These are phyloP conservation scores for Tipula confusa DNA, from an alignment of 2,888 invertebrate genomes.

Conservation along the genomic window DNA sequence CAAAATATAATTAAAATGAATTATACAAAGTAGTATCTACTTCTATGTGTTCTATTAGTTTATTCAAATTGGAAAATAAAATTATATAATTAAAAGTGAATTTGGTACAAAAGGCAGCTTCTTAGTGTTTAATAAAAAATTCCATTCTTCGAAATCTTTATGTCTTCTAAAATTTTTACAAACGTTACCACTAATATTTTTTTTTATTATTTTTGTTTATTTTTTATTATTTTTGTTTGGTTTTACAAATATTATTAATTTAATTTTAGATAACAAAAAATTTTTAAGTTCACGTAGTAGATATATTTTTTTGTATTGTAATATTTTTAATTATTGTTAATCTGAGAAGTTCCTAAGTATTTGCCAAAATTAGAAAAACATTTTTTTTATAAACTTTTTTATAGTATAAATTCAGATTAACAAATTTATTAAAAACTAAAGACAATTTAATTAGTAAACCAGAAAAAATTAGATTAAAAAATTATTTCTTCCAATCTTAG, in stretches of 20 bases:
- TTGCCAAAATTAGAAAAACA: neutral
- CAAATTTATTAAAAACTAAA: neutral
- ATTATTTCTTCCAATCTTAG: neutral
- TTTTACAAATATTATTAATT: neutral
- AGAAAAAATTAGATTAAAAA: neutral
- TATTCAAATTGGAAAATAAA: neutral
- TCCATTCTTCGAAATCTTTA: neutral
- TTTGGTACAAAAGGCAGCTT: slow-evolving; percentile 4
- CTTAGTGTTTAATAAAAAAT: neutral
- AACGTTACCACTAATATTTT: neutral
- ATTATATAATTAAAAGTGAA: too few species aligned
- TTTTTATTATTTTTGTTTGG: neutral
- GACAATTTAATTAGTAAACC: neutral
- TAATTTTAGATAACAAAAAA: neutral
- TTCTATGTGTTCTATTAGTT: neutral
- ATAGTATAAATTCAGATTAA: slow-evolving; percentile 6
- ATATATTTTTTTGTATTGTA: neutral
- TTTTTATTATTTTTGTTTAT: neutral
- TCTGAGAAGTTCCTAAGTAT: slow-evolving; percentile 8
- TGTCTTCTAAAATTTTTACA: slow-evolving; percentile 3
- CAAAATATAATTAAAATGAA: neutral
- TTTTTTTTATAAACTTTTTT: neutral
- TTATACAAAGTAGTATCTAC: neutral
- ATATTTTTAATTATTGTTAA: neutral
- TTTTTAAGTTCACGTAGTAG: neutral